Conservation (phyloP, 2,888 invertebrate genomes). For the Dolichomitus sp. region DNA sequence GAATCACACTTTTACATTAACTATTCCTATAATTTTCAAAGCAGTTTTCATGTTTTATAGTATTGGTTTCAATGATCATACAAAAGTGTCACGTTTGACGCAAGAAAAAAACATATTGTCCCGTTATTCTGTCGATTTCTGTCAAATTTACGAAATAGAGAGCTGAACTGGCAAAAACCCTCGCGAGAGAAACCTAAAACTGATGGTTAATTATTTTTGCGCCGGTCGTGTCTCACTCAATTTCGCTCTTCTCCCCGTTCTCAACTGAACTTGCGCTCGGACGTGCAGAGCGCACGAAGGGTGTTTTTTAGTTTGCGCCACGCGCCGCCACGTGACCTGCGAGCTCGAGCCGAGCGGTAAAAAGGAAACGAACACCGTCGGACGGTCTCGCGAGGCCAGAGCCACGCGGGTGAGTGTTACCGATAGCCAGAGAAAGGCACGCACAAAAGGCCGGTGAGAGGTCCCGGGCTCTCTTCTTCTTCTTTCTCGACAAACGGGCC, state of each 20-base stretch:
- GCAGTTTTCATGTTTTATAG: not conserved
- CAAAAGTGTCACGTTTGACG: not conserved
- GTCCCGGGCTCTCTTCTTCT: slow-evolving; percentile 27
- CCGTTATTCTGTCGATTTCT: not conserved
- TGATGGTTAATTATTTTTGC: slow-evolving; percentile 85
- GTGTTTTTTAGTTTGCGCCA: slow-evolving; percentile 83
- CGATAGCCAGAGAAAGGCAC: slow-evolving; percentile 65
- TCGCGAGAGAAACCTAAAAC: slow-evolving; percentile 83
- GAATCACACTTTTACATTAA: no score
- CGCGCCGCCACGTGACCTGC: slow-evolving; percentile 84
- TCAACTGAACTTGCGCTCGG: slow-evolving; percentile 56
- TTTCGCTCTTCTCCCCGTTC: slow-evolving; percentile 25
- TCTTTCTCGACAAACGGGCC: slow-evolving; percentile 36
- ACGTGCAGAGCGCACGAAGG: slow-evolving; percentile 64
- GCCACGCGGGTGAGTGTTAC: slow-evolving; percentile 62
- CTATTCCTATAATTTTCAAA: not conserved
- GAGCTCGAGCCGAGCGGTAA: slow-evolving; percentile 71
- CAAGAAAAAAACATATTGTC: not conserved
- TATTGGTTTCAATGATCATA: not conserved
- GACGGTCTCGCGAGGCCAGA: slow-evolving; percentile 27
- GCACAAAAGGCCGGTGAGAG: slow-evolving; percentile 65
- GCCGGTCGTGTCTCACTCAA: slow-evolving; percentile 52
- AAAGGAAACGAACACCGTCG: slow-evolving; percentile 80
- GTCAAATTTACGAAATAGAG: not conserved
- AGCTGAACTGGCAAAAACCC: slow-evolving; percentile 66